A percentile compares a stretch with the other conserved stretches of the same genome.
Conservation (phyloP, 1,140 invertebrate genomes). For the Lordiphosa collinella region DNA sequence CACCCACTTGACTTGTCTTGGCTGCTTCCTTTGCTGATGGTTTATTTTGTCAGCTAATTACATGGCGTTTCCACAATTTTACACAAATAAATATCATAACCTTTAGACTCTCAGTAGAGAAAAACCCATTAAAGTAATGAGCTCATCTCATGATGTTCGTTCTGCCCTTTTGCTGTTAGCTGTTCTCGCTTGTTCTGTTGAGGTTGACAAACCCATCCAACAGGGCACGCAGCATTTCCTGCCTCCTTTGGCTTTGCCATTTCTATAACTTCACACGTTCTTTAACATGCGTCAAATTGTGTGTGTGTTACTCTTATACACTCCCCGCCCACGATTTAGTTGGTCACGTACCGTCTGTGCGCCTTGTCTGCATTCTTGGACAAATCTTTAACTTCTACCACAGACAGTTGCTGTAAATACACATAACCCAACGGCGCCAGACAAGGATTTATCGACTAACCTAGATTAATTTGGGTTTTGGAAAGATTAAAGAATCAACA, state of each 20-base stretch:
- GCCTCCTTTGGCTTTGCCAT: slow-evolving; percentile 3
- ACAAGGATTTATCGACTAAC: no score
- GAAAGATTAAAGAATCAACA: no score
- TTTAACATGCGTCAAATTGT: slow-evolving; percentile 61
- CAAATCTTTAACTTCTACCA: no score
- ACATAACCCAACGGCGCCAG: no score
- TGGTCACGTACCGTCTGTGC: slow-evolving; percentile 32
- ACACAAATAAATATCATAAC: slow-evolving; percentile 41
- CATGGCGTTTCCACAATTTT: slow-evolving; percentile 20
- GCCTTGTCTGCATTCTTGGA: slow-evolving; percentile 12
- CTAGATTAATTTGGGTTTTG: no score
- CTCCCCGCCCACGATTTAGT: slow-evolving; percentile 8
- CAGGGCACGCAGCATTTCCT: slow-evolving; percentile 60
- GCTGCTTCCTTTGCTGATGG: slow-evolving; percentile 10
- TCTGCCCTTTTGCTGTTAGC: slow-evolving; percentile 29
- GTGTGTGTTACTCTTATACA: slow-evolving; percentile 63
- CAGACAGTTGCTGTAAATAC: no score
- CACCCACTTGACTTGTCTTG: slow-evolving; percentile 10
- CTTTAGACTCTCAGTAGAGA: slow-evolving; percentile 19
- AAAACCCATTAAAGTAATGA: slow-evolving; percentile 70
- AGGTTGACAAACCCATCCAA: slow-evolving; percentile 57
- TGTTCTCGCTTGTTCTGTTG: slow-evolving; percentile 14
- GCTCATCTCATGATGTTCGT: slow-evolving; percentile 53
- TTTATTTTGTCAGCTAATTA: slow-evolving; percentile 67
- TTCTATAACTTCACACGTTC: slow-evolving; percentile 40